Evolutionary conservation across 2,888 invertebrate genomes (phyloP).

Genomic region (Microctonus aethiopoides): DNA sequence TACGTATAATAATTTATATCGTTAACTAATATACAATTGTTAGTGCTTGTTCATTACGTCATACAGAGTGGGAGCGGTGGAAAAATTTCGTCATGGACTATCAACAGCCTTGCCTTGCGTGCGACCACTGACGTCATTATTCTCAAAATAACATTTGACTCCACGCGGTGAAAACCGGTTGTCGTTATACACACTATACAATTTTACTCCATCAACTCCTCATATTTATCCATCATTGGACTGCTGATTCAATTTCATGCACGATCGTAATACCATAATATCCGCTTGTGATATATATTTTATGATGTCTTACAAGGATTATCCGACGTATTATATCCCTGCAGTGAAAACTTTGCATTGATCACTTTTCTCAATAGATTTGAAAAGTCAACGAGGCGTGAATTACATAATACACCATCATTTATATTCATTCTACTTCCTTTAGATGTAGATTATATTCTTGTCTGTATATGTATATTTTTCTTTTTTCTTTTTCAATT

Average conservation of each 20-base stretch:
- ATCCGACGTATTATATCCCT: not conserved
- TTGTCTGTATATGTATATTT: not conserved
- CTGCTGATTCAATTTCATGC: not conserved
- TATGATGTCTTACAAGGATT: not conserved
- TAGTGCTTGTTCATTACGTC: slow-evolving; percentile 42
- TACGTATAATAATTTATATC: not conserved
- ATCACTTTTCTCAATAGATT: not conserved
- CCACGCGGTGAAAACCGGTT: slow-evolving; percentile 42
- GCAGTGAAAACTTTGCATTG: not conserved
- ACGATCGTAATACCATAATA: not conserved
- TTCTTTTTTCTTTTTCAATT: not conserved
- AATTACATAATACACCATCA: not conserved
- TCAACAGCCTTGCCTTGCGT: slow-evolving; percentile 49
- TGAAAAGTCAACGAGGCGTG: not conserved
- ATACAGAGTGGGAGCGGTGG: slow-evolving; percentile 33
- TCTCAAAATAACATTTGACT: slow-evolving; percentile 54
- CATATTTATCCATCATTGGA: not conserved
- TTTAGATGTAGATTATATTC: not conserved
- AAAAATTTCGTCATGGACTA: slow-evolving; percentile 49
- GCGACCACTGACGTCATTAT: slow-evolving; percentile 52
- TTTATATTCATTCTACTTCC: too few species aligned
- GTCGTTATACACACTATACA: not conserved
- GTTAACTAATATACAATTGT: not conserved
- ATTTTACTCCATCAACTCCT: not conserved
- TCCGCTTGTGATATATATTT: not conserved